Evolutionary conservation across 2,888 invertebrate species (phyloP).

Genomic region (Disparrhopalites patrizii): DNA sequence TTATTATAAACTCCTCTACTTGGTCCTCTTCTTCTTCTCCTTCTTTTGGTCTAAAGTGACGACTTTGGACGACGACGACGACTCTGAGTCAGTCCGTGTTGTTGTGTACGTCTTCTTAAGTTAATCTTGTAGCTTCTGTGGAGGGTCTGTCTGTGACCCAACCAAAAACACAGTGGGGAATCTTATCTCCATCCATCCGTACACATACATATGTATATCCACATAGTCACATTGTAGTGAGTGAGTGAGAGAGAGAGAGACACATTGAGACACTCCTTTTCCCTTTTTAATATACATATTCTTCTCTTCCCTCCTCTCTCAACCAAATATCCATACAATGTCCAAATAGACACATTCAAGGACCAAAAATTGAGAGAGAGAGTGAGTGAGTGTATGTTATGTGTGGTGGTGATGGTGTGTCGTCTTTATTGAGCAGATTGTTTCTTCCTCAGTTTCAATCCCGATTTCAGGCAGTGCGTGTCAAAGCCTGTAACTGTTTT

Average conservation of each 20-base stretch:
- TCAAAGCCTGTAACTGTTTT: not conserved
- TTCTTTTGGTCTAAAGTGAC: not conserved
- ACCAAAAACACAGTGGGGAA: constrained; percentile 38
- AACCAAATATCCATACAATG: constrained; percentile 18
- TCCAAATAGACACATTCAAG: constrained; percentile 35
- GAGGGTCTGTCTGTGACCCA: constrained; percentile 38
- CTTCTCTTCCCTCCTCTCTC: too few species aligned
- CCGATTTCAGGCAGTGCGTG: not conserved
- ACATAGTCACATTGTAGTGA: too few species aligned
- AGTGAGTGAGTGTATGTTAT: too few species aligned
- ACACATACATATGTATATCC: not conserved
- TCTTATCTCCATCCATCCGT: constrained; percentile 30
- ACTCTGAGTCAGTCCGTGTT: constrained; percentile 18
- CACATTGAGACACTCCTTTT: too few species aligned
- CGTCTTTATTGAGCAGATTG: constrained; percentile 7
- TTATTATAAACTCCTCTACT: too few species aligned
- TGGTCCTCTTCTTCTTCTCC: not conserved
- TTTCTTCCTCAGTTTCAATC: not conserved
- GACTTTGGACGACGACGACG: too few species aligned
- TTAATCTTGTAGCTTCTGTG: constrained; percentile 32
- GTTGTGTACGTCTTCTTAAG: constrained; percentile 17
- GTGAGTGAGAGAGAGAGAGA: too few species aligned
- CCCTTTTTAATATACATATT: too few species aligned
- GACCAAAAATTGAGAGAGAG: too few species aligned
- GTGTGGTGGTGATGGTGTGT: too few species aligned